Evolutionary conservation across 2,797 vertebrate species (phyloP), one percentile per base, ranked within the genome.

Genomic region (Pipistrellus nathusii): DNA sequence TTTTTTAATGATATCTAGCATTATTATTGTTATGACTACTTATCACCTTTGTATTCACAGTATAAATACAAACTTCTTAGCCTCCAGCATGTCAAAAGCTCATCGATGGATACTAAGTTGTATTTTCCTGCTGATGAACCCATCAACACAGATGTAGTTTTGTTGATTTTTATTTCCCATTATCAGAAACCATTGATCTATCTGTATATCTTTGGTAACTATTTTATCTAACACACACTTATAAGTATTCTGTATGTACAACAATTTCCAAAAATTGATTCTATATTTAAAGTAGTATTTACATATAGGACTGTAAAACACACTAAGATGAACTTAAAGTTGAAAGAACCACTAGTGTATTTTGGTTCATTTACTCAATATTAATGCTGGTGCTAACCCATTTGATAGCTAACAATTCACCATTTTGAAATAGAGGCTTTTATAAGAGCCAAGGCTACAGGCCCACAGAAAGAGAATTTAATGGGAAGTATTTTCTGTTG

Each of bases 401-500:
- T 75, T 75, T 71, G 30, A 66, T 44, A 90, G 53, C 5, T 59
- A 59, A 55, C 78, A 85, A 94, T 80, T 92, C 91, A 93, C 8
- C 94, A 25, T 78, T 88, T 93, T 30, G 17, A 93, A 97, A 92
- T 62, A 88, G 25, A 93, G 35, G 30, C 2, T 76, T 88, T 93
- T 82, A 69, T 25, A 92, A 92, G 18, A 85, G 38, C 15, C 71
- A 78, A 90, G 38, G 27, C 41, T 88, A 53, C 27, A 75, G 72
- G 27, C 12, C 0, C 38, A 88, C 9, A 92, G 53, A 93, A 95
- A 92, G 10, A 87, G 12, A 95, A 96, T 90, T 83, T 82, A 94
- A 93, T 68, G 73, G 57, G 83, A 96, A 94, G 27, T 91, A 72
- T 92, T 96, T 95, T 88, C 75, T 94, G 80, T 95, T 76, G 25